Conservation (phyloP, 1,140 invertebrate species). For the Eufriesea mexicana region DNA sequence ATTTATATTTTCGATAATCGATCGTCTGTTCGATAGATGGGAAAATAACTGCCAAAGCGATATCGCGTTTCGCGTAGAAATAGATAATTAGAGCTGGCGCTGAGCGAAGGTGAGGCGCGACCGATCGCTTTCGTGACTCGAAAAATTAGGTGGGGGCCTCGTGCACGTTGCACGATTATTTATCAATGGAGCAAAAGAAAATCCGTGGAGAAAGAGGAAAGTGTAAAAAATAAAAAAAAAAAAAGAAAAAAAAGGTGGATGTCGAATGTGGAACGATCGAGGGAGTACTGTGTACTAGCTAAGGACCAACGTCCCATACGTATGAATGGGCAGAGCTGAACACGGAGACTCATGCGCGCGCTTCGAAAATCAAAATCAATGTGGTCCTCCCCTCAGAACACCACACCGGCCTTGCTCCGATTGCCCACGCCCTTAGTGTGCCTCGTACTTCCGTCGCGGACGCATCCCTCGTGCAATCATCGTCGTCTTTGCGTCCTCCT, state of each 20-base stretch:
- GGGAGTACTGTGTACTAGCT: conserved; percentile 22
- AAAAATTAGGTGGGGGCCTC: neutral
- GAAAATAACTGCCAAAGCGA: no score
- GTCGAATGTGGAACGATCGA: conserved; percentile 2
- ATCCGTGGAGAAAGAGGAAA: neutral
- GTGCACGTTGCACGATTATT: no score
- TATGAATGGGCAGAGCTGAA: conserved; percentile 73
- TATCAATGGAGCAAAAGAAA: neutral
- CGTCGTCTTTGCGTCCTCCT: conserved; percentile 56
- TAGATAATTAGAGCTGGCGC: no score
- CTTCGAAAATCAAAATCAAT: conserved; percentile 83
- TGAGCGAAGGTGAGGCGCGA: no score
- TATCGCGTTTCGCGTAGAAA: no score
- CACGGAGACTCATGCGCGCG: conserved; percentile 75
- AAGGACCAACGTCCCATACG: conserved; percentile 60
- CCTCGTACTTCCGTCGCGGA: conserved; percentile 68
- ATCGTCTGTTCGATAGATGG: no score
- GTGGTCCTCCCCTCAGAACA: conserved; percentile 68
- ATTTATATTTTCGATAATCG: no score
- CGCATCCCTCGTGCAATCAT: conserved; percentile 59
- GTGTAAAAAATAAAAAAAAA: neutral
- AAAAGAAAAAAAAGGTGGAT: neutral
- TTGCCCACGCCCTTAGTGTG: conserved; percentile 79
- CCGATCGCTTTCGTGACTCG: no score
- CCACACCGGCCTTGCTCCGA: conserved; percentile 65